phyloP scores from a whole-genome alignment of 2,888 invertebrate species.

The Hypercompe scribonia region DNA sequence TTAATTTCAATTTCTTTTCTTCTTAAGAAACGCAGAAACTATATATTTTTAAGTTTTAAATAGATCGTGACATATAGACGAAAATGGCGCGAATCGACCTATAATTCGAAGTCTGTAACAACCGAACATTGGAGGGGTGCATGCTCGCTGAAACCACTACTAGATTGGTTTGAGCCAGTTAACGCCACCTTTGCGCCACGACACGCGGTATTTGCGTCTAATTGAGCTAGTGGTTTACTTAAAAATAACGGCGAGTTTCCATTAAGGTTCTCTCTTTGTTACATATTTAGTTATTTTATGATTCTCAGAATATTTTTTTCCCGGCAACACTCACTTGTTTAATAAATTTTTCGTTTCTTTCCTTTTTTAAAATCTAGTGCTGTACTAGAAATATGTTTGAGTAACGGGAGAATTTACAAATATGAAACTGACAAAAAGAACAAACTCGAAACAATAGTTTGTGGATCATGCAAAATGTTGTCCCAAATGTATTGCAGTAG shows the following conservation, averaged over 20 bases:
- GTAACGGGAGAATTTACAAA: too few species aligned
- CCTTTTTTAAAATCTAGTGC: too few species aligned
- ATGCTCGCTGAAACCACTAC: conserved; percentile 29
- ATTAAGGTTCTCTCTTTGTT: too few species aligned
- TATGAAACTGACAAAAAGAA: too few species aligned
- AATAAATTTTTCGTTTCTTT: too few species aligned
- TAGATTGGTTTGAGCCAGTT: conserved; percentile 49
- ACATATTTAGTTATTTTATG: neutral
- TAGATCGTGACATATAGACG: neutral
- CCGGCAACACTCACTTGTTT: too few species aligned
- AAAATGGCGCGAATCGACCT: neutral
- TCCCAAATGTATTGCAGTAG: too few species aligned
- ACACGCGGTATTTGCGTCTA: conserved; percentile 36
- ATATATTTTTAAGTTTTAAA: neutral
- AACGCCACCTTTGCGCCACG: conserved; percentile 28
- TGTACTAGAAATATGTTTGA: too few species aligned
- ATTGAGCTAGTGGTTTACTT: conserved; percentile 28
- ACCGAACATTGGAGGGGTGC: conserved; percentile 28
- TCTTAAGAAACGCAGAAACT: neutral
- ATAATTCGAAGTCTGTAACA: neutral
- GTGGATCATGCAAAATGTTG: too few species aligned
- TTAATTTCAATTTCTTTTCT: neutral
- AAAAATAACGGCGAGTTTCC: conserved; percentile 6
- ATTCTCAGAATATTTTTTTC: too few species aligned
- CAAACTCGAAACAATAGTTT: too few species aligned